phyloP scores from a whole-genome alignment of 2,888 invertebrate genomes.

The Tetragonisca angustula region DNA sequence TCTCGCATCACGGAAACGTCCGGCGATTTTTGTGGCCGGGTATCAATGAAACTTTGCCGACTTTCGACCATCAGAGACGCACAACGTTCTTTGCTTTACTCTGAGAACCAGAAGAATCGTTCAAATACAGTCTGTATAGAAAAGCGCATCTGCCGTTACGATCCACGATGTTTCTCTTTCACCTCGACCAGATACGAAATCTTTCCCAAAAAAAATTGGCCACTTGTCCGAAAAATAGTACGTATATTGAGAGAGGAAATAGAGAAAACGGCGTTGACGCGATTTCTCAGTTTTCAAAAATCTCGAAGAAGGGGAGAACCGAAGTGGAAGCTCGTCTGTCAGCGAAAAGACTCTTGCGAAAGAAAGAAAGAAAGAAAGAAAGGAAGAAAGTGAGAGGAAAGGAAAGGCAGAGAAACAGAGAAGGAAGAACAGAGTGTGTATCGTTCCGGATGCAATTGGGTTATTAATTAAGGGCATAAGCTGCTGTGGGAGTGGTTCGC shows the following conservation, averaged over 20 bases:
- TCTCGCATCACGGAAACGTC: slow-evolving; percentile 22
- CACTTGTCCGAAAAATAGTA: neutral
- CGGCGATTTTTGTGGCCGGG: slow-evolving; percentile 55
- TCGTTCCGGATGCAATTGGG: slow-evolving; percentile 55
- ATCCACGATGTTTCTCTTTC: neutral
- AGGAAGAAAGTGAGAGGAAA: neutral
- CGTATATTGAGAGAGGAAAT: too few relatives aligned
- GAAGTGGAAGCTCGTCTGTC: slow-evolving; percentile 17
- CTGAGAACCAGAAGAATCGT: slow-evolving; percentile 43
- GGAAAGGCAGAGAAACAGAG: neutral
- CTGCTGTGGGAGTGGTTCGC: slow-evolving; percentile 42
- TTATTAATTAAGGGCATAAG: slow-evolving; percentile 67
- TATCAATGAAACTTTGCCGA: slow-evolving; percentile 67
- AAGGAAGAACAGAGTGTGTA: slow-evolving; percentile 45
- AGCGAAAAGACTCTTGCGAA: neutral
- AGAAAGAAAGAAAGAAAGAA: neutral
- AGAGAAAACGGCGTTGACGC: neutral
- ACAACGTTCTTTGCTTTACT: slow-evolving; percentile 44
- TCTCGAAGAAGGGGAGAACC: neutral
- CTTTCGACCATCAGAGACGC: slow-evolving; percentile 43
- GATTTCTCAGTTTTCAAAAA: neutral
- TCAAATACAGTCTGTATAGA: slow-evolving; percentile 47
- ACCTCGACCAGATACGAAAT: neutral
- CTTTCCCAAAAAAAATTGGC: neutral
- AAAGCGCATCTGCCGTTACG: neutral